Conservation (phyloP, 2,888 invertebrate species). For the Copidosoma aretas region DNA sequence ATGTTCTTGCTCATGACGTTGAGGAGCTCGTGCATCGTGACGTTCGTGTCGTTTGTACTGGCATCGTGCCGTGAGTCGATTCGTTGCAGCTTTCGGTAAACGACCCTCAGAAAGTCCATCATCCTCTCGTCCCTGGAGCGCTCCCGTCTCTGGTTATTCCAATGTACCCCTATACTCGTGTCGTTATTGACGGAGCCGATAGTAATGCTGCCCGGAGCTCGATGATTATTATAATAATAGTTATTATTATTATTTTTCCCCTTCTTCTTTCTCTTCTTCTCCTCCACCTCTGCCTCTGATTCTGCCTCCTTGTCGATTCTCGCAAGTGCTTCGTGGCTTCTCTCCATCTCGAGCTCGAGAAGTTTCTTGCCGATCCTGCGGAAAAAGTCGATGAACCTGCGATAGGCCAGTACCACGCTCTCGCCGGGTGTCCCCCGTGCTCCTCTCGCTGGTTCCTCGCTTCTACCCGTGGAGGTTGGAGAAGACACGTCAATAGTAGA, state of each 20-base stretch:
- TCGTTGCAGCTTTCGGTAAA: conserved; percentile 57
- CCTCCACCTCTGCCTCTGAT: conserved; percentile 23
- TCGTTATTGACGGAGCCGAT: conserved; percentile 14
- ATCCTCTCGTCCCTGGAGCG: conserved; percentile 57
- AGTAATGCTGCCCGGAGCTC: conserved; percentile 14
- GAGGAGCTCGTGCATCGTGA: conserved; percentile 59
- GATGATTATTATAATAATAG: no score
- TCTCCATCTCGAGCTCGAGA: conserved; percentile 56
- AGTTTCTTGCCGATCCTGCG: conserved; percentile 57
- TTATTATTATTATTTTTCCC: no score
- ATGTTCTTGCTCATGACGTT: conserved; percentile 60
- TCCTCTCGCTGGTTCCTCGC: no score
- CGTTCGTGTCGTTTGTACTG: conserved; percentile 53
- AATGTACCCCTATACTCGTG: conserved; percentile 30
- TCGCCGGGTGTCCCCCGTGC: conserved; percentile 27
- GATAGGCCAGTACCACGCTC: conserved; percentile 47
- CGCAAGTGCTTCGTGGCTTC: conserved; percentile 49
- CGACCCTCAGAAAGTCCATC: conserved; percentile 58
- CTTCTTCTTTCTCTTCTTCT: conserved; percentile 2
- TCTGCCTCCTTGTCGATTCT: conserved; percentile 34
- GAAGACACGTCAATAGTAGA: no score
- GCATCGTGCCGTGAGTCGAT: conserved; percentile 53
- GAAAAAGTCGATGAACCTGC: conserved; percentile 60
- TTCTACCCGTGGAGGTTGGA: no score
- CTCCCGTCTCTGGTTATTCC: conserved; percentile 38